Base-by-base conservation (phyloP, 2,888 invertebrate species). In the Cheilosia soror region DNA sequence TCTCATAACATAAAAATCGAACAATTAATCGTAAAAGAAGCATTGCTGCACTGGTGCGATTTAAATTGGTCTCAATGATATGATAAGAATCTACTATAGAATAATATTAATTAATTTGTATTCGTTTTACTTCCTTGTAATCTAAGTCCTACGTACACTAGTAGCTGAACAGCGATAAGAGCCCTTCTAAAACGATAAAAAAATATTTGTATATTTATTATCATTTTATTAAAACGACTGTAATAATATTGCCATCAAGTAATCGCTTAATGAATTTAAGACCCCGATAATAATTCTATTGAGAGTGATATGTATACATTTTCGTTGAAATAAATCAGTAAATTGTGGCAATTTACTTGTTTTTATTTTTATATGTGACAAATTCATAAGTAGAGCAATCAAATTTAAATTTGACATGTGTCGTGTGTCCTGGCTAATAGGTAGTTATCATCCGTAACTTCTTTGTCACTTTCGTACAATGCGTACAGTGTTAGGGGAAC, bases 101-200 rank as follows among this genome's bases (percentile, higher is more conserved):
- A 33, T 65, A 51, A 13, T 37, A 53, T 51, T 65, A 27, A 47
- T 63, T 62, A 44, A 29, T 5, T 15, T 20, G 31, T 27, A 11
- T 29, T 44, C 11, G 15, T 27, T 42, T 5, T 31, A 47, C 47
- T 29, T 47, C 47, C 47, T 62, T 29, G 11, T 62, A 31, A 5
- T 11, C n/a, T 44, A 15, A 7, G 0, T 9, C 33, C 33, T 20
- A 3, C 29, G 9, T 29, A 5, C n/a, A 27, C 15, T 3, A 11
- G 63, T 31, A 44, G 25, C 37, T 11, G 11, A 4, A 11, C 6
- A 13, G 27, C 15, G 51, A 65, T 65, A 65, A 51, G n/a, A 51
- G 25, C 25, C 0, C 13, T 51, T 27, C 65, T 37, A 65, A 65
- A 65, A 40, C 37, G 47, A 63, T 63, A 63, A 63, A 47, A 47